phyloP scores from a whole-genome alignment of 2,113 vertebrate genomes.

The Halichoerus grypus region DNA sequence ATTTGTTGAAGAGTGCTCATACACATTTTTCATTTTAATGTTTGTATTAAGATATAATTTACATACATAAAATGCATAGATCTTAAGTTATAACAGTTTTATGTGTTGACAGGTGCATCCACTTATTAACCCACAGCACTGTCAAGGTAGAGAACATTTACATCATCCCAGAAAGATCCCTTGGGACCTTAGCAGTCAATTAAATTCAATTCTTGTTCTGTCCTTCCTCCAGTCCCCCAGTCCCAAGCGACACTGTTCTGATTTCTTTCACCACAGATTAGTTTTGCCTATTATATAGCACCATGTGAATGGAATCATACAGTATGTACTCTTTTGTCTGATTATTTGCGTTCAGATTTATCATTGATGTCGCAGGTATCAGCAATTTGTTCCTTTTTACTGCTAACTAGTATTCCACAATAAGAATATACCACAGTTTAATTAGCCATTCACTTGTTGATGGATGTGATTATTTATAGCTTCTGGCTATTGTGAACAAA shows the following conservation, averaged over 20 bases:
- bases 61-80: background rate
- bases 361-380: background rate
- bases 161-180: background rate
- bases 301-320: background rate
- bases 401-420: background rate
- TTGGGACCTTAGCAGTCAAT: background rate
- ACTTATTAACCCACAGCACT: background rate
- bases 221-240: rapidly evolving
- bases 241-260: background rate
- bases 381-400: background rate
- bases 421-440: background rate
- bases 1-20: conserved; percentile 11
- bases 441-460: background rate
- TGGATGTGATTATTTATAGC: conserved; percentile 28
- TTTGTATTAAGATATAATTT: background rate
- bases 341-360: background rate
- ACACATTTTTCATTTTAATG: background rate
- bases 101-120: background rate
- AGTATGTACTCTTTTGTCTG: background rate
- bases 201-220: background rate
- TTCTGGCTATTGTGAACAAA: background rate
- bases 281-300: background rate
- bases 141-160: background rate
- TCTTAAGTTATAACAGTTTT: background rate
- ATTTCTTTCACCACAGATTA: background rate